A percentile compares a stretch with the other conserved stretches of the same genome.
phyloP scores from a whole-genome alignment of 2,888 invertebrate genomes.

The Clitarchus hookeri region DNA sequence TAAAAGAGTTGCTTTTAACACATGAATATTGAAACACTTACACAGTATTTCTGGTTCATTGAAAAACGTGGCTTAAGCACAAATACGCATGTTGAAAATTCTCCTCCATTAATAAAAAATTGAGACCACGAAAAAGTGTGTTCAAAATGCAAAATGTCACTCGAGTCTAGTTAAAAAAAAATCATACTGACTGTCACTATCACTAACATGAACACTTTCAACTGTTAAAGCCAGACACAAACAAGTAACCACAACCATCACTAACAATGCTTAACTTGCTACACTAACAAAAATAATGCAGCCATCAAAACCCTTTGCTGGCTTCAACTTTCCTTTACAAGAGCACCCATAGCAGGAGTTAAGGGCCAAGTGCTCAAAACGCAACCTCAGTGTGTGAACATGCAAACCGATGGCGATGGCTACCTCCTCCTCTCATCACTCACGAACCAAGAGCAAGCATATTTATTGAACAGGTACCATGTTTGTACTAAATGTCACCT shows the following conservation, averaged over 20 bases:
- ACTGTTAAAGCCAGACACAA: background rate
- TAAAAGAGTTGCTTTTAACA: background rate
- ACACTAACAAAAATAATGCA: constrained; percentile 9
- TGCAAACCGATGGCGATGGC: too few relatives aligned
- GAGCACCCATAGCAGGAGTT: background rate
- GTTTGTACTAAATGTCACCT: constrained; percentile 14
- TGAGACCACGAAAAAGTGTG: background rate
- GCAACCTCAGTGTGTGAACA: background rate
- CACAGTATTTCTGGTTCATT: background rate
- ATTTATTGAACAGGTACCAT: constrained; percentile 8
- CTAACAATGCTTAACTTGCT: background rate
- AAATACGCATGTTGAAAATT: background rate
- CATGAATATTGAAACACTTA: background rate
- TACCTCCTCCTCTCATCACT: background rate
- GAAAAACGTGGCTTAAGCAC: background rate
- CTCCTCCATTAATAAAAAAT: background rate
- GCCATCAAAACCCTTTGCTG: background rate
- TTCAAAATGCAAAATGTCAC: background rate
- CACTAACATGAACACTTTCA: constrained; percentile 8
- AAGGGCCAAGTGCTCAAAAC: background rate
- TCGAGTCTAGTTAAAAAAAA: background rate
- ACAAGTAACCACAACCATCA: constrained; percentile 9
- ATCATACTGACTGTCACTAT: constrained; percentile 5
- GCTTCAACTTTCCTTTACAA: background rate
- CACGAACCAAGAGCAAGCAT: background rate